A percentile compares a stretch with the other conserved stretches of the same genome.
Evolutionary conservation across 2,888 invertebrate genomes (phyloP).

Genomic region (Parochlus steinenii): DNA sequence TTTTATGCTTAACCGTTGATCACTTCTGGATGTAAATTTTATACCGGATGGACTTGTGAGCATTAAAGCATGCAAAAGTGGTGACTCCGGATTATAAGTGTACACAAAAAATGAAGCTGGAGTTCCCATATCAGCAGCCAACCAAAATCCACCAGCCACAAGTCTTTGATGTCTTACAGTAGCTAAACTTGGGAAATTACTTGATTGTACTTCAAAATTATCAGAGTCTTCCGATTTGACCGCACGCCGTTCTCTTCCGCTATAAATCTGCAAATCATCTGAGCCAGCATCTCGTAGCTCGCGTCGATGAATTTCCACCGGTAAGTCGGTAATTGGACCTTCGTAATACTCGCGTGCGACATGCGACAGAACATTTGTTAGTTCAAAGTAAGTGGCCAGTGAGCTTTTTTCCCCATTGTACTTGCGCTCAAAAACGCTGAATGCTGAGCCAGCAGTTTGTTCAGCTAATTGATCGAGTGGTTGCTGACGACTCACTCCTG

Average conservation of each 20-base stretch:
- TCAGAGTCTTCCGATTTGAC: background rate
- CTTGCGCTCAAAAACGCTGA: slow-evolving; percentile 35
- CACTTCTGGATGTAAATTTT: slow-evolving; percentile 31
- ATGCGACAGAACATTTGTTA: slow-evolving; percentile 32
- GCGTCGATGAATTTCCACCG: slow-evolving; percentile 27
- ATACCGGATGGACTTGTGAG: slow-evolving; percentile 34
- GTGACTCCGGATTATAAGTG: slow-evolving; percentile 34
- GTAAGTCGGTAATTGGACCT: slow-evolving; percentile 29
- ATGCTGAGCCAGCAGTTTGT: slow-evolving; percentile 30
- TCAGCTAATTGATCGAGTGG: slow-evolving; percentile 32
- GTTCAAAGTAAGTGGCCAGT: slow-evolving; percentile 36
- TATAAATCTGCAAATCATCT: slow-evolving; percentile 29
- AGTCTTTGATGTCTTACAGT: too few species aligned
- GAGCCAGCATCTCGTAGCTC: slow-evolving; percentile 15
- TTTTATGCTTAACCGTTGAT: slow-evolving; percentile 33
- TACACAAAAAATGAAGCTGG: slow-evolving; percentile 36
- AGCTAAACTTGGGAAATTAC: too few species aligned
- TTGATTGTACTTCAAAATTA: slow-evolving; percentile 21
- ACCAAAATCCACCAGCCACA: slow-evolving; percentile 35
- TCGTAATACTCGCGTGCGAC: slow-evolving; percentile 32
- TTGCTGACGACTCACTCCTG: slow-evolving; percentile 25
- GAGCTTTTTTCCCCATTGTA: slow-evolving; percentile 34
- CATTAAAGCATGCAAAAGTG: slow-evolving; percentile 33
- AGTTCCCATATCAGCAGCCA: slow-evolving; percentile 35
- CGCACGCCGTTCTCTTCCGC: slow-evolving; percentile 16